These are phyloP conservation scores for Fratercula arctica DNA, from an alignment of 2,797 vertebrate species.

Conservation along the genomic window DNA sequence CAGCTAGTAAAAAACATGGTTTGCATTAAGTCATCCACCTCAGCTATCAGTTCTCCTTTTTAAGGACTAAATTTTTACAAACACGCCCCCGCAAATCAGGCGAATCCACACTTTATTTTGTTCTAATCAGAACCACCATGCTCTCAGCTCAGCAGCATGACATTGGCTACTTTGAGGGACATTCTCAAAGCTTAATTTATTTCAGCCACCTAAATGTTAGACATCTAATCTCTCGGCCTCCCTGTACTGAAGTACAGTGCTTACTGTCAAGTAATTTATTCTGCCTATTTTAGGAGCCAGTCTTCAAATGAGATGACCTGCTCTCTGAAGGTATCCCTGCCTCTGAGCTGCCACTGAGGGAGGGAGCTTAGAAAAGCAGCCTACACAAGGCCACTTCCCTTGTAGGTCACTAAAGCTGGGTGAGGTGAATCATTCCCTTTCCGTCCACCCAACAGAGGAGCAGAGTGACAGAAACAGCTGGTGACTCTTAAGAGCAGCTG, in stretches of 20 bases:
- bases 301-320: background rate
- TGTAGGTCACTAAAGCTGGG: background rate
- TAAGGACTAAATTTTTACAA: background rate
- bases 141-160: background rate
- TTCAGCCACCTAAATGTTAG: background rate
- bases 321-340: background rate
- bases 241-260: background rate
- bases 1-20: background rate
- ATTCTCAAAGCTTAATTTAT: background rate
- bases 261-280: background rate
- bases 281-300: background rate
- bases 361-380: background rate
- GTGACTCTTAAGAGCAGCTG: background rate
- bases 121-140: background rate
- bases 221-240: background rate
- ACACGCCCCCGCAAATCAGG: background rate
- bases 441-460: background rate
- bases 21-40: background rate
- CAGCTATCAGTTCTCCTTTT: background rate
- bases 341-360: background rate
- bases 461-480: background rate
- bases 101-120: background rate
- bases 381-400: background rate
- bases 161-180: background rate
- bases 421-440: background rate